Evolutionary conservation across 2,888 invertebrate genomes (phyloP), one percentile per base, ranked within the genome.

Genomic region (Agrypnus murinus): DNA sequence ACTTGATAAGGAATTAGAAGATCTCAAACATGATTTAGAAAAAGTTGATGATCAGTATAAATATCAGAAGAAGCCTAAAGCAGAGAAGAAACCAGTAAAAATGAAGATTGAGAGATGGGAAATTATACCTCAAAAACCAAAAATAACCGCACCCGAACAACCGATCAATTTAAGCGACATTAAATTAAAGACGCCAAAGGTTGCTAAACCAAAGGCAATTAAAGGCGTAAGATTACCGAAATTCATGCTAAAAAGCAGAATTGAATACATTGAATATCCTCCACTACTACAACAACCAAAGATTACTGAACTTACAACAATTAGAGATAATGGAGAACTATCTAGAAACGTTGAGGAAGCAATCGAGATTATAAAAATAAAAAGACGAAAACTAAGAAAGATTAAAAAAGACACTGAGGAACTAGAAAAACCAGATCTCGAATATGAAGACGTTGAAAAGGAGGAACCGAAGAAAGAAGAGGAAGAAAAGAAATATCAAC

Each of bases 261-360:
- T 87, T 32, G 81, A 81, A 34, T 87, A 87, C 10, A 84, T 87
- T 59, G 90, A 91, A 70, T 93, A 90, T 87, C 90, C 92, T 8
- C 90, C 92, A 73, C 4, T 58, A 81, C n/a, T 46, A 6, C 12
- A 48, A 36, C 32, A 57, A 43, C 82, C 86, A 3, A 72, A 79
- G 25, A 81, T 86, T 38, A 83, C 84, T 32, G 74, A 85, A 71
- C 77, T 85, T 74, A 78, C 84, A 78, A 83, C 84, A 4, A 80
- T 66, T 14, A 80, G 75, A 74, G 83, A 84, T 65, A 81, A 80
- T 71, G 88, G 87, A n/a, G 82, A 86, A 64, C 73, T 88, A 5
- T 87, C 87, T 1, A 83, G 87, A 72, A 88, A 87, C 72, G 77
- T 86, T 32, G 85, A 86, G 75, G 88, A 88, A 77, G 87, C 88